These are phyloP conservation scores for Caenorhabditis sinica DNA, from an alignment of 2,888 invertebrate genomes.

Conservation along the genomic window DNA sequence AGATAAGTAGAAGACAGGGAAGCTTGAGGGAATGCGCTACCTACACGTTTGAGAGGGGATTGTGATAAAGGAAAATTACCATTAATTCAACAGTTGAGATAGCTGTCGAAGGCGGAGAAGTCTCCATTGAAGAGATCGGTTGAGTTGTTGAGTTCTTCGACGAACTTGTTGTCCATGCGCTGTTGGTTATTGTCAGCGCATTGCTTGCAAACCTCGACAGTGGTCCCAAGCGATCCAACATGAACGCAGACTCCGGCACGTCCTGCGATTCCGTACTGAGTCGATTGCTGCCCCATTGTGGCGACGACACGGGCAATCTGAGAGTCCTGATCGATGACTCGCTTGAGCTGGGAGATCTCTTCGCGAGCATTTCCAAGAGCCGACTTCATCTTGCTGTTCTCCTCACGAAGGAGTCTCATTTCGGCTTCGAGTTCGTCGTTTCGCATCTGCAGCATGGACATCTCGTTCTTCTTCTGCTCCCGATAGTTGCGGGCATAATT, in stretches of 20 bases:
- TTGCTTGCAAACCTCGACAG: constrained; percentile 63
- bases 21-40: constrained; percentile 2
- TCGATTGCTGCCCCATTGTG: constrained; percentile 43
- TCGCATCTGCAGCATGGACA: constrained; percentile 44
- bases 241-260: constrained; percentile 63
- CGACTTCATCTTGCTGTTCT: constrained; percentile 51
- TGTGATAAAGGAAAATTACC: constrained; percentile 10
- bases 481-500: constrained; percentile 77
- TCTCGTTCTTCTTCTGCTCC: constrained; percentile 75
- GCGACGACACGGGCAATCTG: constrained; percentile 69
- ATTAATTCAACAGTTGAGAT: constrained; percentile 41
- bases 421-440: constrained; percentile 65
- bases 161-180: constrained; percentile 44
- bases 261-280: constrained; percentile 6
- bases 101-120: constrained; percentile 53
- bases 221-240: constrained; percentile 57
- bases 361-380: constrained; percentile 33
- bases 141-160: constrained; percentile 12
- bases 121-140: constrained; percentile 59
- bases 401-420: constrained; percentile 43
- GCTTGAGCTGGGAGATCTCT: constrained; percentile 50
- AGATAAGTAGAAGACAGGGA: constrained; percentile 33
- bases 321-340: constrained; percentile 64
- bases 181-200: constrained; percentile 53
- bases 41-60: constrained; percentile 19